Evolutionary conservation across 2,888 invertebrate genomes (phyloP).

Genomic region (Agrotis ipsilon): DNA sequence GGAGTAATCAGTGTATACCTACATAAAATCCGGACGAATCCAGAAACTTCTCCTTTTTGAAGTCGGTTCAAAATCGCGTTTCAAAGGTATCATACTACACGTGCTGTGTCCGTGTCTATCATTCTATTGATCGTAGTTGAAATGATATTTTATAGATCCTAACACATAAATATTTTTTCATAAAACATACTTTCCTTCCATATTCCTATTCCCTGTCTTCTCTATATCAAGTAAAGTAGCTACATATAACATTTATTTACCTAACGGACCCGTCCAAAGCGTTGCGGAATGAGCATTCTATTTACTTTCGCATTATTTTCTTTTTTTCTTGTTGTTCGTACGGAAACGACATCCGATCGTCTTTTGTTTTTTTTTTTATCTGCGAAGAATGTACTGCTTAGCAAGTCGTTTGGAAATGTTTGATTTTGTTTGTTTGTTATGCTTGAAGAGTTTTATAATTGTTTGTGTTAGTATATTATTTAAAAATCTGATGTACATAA

Average conservation of each 20-base stretch:
- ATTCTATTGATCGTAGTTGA: no score
- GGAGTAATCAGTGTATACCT: no score
- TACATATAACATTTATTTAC: constrained; percentile 38
- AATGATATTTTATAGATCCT: no score
- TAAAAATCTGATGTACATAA: no score
- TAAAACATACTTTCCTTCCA: constrained; percentile 45
- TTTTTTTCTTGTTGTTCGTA: constrained; percentile 30
- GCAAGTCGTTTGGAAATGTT: constrained; percentile 13
- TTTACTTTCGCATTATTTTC: constrained; percentile 44
- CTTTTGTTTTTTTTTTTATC: constrained; percentile 28
- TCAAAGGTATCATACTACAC: no score
- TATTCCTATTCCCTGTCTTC: neutral
- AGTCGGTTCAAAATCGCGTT: no score
- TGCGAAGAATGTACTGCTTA: neutral
- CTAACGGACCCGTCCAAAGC: constrained; percentile 27
- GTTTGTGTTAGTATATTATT: no score
- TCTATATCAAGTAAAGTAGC: constrained; percentile 27
- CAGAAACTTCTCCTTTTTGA: no score
- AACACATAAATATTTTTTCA: no score
- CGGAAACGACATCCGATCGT: constrained; percentile 25
- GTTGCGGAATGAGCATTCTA: constrained; percentile 36
- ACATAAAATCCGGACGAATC: no score
- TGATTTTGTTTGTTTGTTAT: constrained; percentile 3
- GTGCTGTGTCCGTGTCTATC: no score
- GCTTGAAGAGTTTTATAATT: neutral